Evolutionary conservation across 1,140 invertebrate genomes (phyloP).

Genomic region (Euura saliciscinereae): DNA sequence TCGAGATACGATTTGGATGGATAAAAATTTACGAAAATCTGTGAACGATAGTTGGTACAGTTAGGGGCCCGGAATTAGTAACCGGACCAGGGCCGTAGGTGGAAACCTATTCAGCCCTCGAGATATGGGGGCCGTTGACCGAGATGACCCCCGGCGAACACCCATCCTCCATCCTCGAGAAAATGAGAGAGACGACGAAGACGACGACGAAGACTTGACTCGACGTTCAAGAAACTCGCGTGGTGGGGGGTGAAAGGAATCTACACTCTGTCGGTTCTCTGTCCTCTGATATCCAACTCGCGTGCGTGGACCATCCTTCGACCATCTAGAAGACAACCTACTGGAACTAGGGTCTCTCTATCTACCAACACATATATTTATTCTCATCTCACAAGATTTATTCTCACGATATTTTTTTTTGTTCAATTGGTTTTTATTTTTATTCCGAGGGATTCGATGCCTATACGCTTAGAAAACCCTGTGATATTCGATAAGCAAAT

Average conservation of each 20-base stretch:
- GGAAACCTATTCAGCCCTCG: constrained; percentile 23
- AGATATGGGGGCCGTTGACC: constrained; percentile 51
- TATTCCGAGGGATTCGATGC: no score
- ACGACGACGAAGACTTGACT: not conserved
- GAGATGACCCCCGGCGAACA: constrained; percentile 39
- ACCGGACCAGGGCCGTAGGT: not conserved
- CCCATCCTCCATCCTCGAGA: constrained; percentile 18
- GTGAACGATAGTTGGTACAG: no score
- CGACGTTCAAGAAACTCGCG: constrained; percentile 7
- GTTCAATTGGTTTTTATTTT: no score
- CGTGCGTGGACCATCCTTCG: constrained; percentile 14
- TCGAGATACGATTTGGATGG: no score
- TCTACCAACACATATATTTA: not conserved
- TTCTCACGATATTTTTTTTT: not conserved
- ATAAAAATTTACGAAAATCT: no score
- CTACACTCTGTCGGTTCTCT: constrained; percentile 27
- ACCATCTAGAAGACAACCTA: not conserved
- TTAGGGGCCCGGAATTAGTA: not conserved
- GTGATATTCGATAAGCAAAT: no score
- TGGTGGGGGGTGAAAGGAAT: constrained; percentile 47
- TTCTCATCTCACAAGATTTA: not conserved
- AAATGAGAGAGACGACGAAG: not conserved
- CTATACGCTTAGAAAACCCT: no score
- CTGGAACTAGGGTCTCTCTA: no score
- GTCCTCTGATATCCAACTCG: constrained; percentile 8